Evolutionary conservation across 2,113 vertebrate genomes (phyloP), one percentile per base, ranked within the genome.

Genomic region (Cygnus buccinator): DNA sequence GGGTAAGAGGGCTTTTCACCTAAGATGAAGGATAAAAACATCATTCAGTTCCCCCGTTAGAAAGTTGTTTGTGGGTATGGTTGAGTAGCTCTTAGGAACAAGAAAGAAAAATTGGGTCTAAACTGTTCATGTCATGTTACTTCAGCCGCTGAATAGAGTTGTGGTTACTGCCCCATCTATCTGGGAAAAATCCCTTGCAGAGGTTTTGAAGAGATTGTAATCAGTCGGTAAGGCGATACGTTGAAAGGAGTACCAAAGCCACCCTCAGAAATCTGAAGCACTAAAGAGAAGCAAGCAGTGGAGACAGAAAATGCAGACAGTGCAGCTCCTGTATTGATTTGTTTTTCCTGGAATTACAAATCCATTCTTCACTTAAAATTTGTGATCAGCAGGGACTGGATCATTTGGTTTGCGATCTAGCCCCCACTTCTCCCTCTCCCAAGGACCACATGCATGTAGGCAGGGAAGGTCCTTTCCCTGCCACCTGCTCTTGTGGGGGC

Each of bases 241-340:
- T 92, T 94, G 85, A 93, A 95, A 85, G 92, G 67, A 76, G 48
- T 73, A 39, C 58, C 48, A 68, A 76, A 93, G 23, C 54, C 54
- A 93, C 62, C 39, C 35, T 5, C 1, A 44, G 90, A 93, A 79
- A 92, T 77, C 9, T 39, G 71, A 95, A 85, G 58, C 78, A 68
- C 54, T 79, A 4, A 44, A 61, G 81, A 87, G 33, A 44, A 41
- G 71, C 16, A 76, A 79, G 72, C 22, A 16, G 35, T 72, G 62
- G 54, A 81, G 92, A 88, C 71, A 87, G 77, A 87, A 85, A 92
- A 79, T 37, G 50, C 48, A 80, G 71, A 54, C 0, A 0, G 63
- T 50, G 59, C 15, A 58, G 71, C 52, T 72, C 35, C 3, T 5
- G 10, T 75, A 95, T 94, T 91, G 89, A 95, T 96, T 91, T 77